Evolutionary conservation across 2,797 vertebrate genomes (phyloP).

Genomic region (Halcyon chelicuti): DNA sequence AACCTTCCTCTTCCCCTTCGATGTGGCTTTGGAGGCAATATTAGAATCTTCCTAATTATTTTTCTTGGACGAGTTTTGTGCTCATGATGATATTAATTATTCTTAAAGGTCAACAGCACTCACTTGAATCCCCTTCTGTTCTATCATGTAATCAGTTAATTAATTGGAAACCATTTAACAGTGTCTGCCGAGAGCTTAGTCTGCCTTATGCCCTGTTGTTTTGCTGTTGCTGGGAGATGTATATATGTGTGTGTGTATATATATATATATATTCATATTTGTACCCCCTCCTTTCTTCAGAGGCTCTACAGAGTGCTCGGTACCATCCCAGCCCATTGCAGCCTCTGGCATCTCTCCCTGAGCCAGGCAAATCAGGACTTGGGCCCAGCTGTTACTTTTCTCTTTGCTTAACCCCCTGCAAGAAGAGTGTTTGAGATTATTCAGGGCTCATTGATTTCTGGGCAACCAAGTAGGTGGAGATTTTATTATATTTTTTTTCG

Average conservation of each 20-base stretch:
- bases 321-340: not conserved
- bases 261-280: not conserved
- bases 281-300: not conserved
- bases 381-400: not conserved
- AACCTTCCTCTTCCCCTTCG: conserved; percentile 14
- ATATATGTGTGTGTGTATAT: rapidly evolving
- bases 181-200: conserved; percentile 68
- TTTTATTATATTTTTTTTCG: not conserved
- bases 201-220: conserved; percentile 61
- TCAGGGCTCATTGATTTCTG: not conserved
- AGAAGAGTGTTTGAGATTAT: not conserved
- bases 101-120: conserved; percentile 86
- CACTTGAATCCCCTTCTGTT: conserved; percentile 85
- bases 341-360: not conserved
- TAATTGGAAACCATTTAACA: conserved; percentile 84
- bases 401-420: not conserved
- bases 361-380: not conserved
- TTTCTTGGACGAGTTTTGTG: conserved; percentile 80
- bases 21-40: conserved; percentile 66
- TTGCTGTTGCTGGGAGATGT: conserved; percentile 9
- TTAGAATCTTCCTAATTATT: conserved; percentile 82
- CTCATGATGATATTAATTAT: conserved; percentile 87
- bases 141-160: conserved; percentile 85
- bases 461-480: not conserved
- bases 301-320: not conserved